These are phyloP conservation scores for Drosophila navojoa DNA, from an alignment of 1,140 invertebrate species.

Conservation along the genomic window DNA sequence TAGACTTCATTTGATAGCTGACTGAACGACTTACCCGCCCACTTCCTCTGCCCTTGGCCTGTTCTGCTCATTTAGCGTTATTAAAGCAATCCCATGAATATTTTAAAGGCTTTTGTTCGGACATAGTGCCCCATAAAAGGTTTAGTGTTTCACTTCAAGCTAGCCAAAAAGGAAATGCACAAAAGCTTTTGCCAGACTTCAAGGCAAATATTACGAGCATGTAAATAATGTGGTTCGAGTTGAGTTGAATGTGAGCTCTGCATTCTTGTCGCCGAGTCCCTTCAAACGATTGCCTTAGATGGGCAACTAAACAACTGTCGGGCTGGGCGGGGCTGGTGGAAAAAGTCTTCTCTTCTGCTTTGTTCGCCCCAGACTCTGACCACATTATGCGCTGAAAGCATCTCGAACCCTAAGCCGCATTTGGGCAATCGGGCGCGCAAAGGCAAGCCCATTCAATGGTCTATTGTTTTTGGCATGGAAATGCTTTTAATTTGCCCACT, in stretches of 20 bases:
- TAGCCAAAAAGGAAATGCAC: constrained; percentile 26
- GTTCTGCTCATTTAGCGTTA: constrained; percentile 76
- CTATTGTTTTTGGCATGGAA: constrained; percentile 65
- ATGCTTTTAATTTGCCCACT: constrained; percentile 73
- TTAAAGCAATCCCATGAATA: constrained; percentile 81
- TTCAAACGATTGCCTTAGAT: constrained; percentile 11
- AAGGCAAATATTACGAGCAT: constrained; percentile 57
- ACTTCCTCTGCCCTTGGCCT: constrained; percentile 1
- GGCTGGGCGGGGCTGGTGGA: neutral
- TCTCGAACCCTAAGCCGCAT: constrained; percentile 63
- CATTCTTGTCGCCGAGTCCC: constrained; percentile 14
- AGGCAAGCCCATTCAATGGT: constrained; percentile 59
- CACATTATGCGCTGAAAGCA: constrained; percentile 41
- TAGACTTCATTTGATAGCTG: constrained; percentile 67
- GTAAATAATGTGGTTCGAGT: constrained; percentile 55
- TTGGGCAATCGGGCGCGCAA: constrained; percentile 67
- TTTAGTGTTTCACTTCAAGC: constrained; percentile 64
- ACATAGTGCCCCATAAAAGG: constrained; percentile 53
- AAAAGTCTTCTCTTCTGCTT: neutral
- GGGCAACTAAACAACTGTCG: constrained; percentile 23
- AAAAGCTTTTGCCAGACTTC: constrained; percentile 36
- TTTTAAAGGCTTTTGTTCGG: constrained; percentile 70
- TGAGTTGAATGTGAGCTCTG: constrained; percentile 24
- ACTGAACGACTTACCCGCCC: constrained; percentile 31
- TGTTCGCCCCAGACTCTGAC: neutral